These are phyloP conservation scores for Malacoctenus gilli DNA, from an alignment of 2,797 vertebrate species.

Conservation along the genomic window DNA sequence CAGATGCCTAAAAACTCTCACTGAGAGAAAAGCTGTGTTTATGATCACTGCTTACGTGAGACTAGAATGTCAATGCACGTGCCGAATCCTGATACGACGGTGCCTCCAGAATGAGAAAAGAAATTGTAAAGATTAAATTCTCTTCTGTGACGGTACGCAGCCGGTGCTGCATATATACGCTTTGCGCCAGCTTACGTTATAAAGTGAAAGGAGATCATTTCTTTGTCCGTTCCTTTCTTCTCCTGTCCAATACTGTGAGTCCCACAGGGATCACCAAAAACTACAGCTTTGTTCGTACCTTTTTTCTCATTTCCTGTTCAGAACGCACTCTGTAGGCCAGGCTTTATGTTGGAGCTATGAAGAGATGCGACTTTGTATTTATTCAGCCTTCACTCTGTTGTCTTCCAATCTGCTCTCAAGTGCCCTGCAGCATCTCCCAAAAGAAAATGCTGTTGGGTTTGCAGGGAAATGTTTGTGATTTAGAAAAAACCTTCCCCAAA, in stretches of 20 bases:
- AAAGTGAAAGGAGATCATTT: constrained; percentile 18
- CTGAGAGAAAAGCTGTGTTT: constrained; percentile 28
- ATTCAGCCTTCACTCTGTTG: constrained; percentile 23
- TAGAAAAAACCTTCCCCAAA: constrained; percentile 24
- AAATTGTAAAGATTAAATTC: no score
- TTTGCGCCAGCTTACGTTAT: constrained; percentile 4
- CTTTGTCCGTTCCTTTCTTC: constrained; percentile 9
- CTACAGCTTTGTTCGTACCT: constrained; percentile 16
- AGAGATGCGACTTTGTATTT: constrained; percentile 36
- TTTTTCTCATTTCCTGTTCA: constrained; percentile 37
- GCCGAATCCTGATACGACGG: no score
- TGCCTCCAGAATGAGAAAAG: no score
- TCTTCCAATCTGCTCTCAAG: constrained; percentile 9
- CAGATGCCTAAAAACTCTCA: constrained; percentile 6
- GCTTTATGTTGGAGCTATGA: constrained; percentile 30
- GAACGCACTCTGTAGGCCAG: constrained; percentile 12
- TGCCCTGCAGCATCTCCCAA: constrained; percentile 17
- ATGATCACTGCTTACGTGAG: constrained; percentile 25
- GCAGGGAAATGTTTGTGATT: constrained; percentile 28
- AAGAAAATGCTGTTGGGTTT: constrained; percentile 15
- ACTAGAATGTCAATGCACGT: constrained; percentile 29
- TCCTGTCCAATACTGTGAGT: constrained; percentile 5
- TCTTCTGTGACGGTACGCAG: no score
- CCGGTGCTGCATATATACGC: constrained; percentile 15
- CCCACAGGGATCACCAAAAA: constrained; percentile 23